A percentile compares a stretch with the other conserved stretches of the same genome.
Conservation (phyloP, 2,888 invertebrate species). For the Acanthopleura granulata region DNA sequence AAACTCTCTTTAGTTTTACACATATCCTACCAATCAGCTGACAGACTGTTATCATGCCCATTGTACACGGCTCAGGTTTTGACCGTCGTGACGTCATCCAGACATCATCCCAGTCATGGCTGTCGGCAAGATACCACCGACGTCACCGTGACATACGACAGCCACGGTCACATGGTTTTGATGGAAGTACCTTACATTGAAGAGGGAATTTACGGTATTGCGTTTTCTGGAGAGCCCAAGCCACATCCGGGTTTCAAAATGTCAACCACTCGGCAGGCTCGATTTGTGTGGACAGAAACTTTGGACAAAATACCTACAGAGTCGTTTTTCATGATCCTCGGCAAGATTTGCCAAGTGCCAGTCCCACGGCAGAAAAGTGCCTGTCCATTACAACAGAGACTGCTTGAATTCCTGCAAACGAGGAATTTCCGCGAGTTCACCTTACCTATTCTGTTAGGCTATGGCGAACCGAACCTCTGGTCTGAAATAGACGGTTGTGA, state of each 20-base stretch:
- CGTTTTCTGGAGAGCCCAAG: background rate
- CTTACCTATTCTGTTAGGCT: background rate
- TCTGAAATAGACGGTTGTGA: background rate
- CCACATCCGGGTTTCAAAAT: background rate
- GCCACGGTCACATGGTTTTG: background rate
- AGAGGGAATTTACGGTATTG: background rate
- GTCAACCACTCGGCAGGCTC: background rate
- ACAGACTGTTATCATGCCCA: background rate
- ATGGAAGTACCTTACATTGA: slow-evolving; percentile 2
- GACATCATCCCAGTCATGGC: background rate
- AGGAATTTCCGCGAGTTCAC: background rate
- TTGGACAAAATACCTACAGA: background rate
- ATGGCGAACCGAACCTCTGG: background rate
- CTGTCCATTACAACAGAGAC: background rate
- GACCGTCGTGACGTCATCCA: background rate
- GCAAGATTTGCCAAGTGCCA: background rate
- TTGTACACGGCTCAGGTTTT: background rate
- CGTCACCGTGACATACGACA: background rate
- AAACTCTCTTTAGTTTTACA: background rate
- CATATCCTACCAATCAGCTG: background rate
- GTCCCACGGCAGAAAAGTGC: background rate
- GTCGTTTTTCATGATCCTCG: background rate
- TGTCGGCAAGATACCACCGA: background rate
- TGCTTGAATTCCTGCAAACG: background rate
- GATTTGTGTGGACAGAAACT: background rate